Base-by-base conservation (phyloP, 2,797 vertebrate genomes). In the Gouania willdenowi region DNA sequence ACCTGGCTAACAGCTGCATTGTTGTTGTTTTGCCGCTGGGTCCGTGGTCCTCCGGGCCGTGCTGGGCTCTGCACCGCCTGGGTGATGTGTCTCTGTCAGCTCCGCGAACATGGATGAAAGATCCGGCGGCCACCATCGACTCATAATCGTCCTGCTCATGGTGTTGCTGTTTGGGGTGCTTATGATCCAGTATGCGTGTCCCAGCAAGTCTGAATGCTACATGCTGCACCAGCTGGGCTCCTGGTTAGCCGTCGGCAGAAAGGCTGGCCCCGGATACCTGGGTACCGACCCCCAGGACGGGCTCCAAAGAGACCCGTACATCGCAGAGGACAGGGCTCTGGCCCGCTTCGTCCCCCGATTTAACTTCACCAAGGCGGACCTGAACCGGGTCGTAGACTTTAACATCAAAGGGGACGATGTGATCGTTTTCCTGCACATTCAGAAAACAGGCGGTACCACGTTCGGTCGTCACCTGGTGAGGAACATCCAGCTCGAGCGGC, bases 361-460 rank as follows among this genome's bases (percentile, higher is more conserved):
- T 66, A 95, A 93, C 87, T 97, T 97, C 85, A 90, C 90, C 12
- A 75, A 43, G 31, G 63, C 64, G 3, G 93, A 95, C 47, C 81
- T 98, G 30, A 78, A 87, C 52, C 89, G 92, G n/a, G 88, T 79
- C 7, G 89, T 86, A 9, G 91, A 89, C 75, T 98, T 98, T 71
- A 91, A 97, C 77, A 94, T 98, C 55, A 94, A 93, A 44, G 94
- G 93, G 15, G 90, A 92, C 33, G 95, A 97, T 60, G 90, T 98
- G 8, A 97, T 98, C 11, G 94, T 98, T 6, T 98, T 98, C 71
- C 85, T 98, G 48, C 95, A 97, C 86, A 98, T 97, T 64, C 95
- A 97, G 47, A 98, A 98, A 79, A 98, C 95, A 0, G 95, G 94
- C 0, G 95, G 95, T 44, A 98, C 95, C 51, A 95, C 95, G 13